phyloP scores from a whole-genome alignment of 2,113 vertebrate species.

The Zapus hudsonius region DNA sequence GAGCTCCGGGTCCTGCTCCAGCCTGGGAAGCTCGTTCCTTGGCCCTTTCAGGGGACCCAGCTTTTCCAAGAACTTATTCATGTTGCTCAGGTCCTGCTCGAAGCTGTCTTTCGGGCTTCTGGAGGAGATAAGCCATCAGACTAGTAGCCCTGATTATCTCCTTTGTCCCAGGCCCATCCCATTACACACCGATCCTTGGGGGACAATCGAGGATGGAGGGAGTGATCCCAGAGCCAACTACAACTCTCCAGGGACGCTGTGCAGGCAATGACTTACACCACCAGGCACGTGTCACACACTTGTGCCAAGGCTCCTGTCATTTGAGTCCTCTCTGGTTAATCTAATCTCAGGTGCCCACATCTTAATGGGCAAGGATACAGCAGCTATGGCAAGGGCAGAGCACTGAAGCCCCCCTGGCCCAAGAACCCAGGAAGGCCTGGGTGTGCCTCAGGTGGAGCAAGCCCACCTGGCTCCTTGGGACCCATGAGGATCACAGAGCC shows the following conservation, averaged over 20 bases:
- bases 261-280: background rate
- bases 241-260: background rate
- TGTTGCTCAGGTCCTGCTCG: conserved; percentile 83
- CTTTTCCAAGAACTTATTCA: conserved; percentile 80
- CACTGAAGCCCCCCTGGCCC: background rate
- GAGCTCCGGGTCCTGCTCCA: conserved; percentile 82
- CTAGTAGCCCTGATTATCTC: background rate
- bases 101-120: conserved; percentile 87
- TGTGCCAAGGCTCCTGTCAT: background rate
- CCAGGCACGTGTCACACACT: background rate
- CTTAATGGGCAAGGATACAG: background rate
- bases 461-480: fast-evolving
- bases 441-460: background rate
- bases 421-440: background rate
- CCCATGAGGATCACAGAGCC: background rate
- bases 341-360: background rate
- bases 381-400: background rate
- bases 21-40: conserved; percentile 70
- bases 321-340: background rate
- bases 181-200: background rate
- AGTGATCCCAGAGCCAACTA: background rate
- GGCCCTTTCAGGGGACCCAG: conserved; percentile 77
- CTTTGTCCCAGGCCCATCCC: background rate
- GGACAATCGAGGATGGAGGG: background rate
- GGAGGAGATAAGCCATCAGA: background rate